A percentile compares a stretch with the other conserved stretches of the same genome.
Evolutionary conservation across 2,113 vertebrate genomes (phyloP).

Genomic region (Elanoides forficatus): DNA sequence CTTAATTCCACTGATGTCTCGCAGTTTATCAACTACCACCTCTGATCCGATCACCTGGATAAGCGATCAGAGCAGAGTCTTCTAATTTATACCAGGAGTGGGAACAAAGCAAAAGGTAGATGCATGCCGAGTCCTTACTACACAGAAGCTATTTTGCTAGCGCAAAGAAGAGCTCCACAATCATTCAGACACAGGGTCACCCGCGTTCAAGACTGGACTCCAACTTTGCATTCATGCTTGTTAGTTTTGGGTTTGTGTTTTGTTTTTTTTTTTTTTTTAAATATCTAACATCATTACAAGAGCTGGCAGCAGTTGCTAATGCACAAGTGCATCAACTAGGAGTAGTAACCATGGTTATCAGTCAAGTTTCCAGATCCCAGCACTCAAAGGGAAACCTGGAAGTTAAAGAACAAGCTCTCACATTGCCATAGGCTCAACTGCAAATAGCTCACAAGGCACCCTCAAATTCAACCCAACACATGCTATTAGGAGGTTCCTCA

Average conservation of each 20-base stretch:
- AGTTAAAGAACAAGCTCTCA: neutral
- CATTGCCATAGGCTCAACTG: neutral
- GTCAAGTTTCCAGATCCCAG: neutral
- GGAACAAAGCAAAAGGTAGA: neutral
- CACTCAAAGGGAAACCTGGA: neutral
- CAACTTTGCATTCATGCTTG: neutral
- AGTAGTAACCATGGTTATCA: neutral
- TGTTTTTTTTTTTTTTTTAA: neutral
- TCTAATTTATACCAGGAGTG: neutral
- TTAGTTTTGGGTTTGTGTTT: too few relatives aligned
- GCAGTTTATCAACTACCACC: neutral
- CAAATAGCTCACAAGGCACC: neutral
- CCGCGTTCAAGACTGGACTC: neutral
- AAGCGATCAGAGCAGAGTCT: neutral
- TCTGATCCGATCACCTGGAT: neutral
- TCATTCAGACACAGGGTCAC: neutral
- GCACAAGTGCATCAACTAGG: neutral
- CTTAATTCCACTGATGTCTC: conserved; percentile 32
- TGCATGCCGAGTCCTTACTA: neutral
- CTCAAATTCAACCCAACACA: neutral
- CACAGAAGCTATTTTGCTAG: neutral
- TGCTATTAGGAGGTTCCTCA: neutral
- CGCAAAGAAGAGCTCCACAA: neutral
- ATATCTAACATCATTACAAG: neutral
- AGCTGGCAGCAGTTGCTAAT: neutral